phyloP scores from a whole-genome alignment of 2,888 invertebrate genomes.

The Diplazon laetatorius region DNA sequence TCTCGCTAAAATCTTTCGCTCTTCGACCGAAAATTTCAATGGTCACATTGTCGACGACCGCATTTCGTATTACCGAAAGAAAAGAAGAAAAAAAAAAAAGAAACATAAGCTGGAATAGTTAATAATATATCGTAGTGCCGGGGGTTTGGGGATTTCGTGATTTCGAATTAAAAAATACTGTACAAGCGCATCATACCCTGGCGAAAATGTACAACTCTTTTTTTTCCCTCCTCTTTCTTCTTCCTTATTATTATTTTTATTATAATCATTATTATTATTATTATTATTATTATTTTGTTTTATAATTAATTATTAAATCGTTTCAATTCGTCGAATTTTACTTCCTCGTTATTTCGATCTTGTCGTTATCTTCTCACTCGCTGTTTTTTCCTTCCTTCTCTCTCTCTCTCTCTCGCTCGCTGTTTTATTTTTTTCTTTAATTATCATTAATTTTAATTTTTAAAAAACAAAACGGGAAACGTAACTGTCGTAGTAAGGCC shows the following conservation, averaged over 20 bases:
- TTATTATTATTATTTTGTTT: too few relatives aligned
- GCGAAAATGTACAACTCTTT: constrained; percentile 72
- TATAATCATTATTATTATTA: too few relatives aligned
- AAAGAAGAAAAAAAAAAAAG: too few relatives aligned
- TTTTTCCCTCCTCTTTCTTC: constrained; percentile 31
- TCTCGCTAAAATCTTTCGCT: not conserved
- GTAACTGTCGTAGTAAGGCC: constrained; percentile 24
- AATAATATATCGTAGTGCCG: constrained; percentile 68
- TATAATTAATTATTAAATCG: too few relatives aligned
- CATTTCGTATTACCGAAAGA: constrained; percentile 34
- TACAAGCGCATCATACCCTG: constrained; percentile 74
- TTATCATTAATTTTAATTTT: constrained; percentile 1
- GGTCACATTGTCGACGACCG: constrained; percentile 11
- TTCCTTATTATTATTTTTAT: too few relatives aligned
- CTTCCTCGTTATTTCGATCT: constrained; percentile 31
- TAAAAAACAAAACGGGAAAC: constrained; percentile 20
- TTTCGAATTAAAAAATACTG: constrained; percentile 79
- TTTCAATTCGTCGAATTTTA: constrained; percentile 28
- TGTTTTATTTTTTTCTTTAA: constrained; percentile 18
- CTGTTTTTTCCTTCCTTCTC: constrained; percentile 13
- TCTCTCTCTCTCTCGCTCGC: too few relatives aligned
- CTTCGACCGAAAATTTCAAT: constrained; percentile 1
- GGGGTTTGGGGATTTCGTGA: constrained; percentile 64
- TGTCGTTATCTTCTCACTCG: constrained; percentile 42
- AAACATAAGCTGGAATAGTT: constrained; percentile 34